Conservation (phyloP, 92 coral and sea anemone genomes). For the Isaurus tuberculatus region DNA sequence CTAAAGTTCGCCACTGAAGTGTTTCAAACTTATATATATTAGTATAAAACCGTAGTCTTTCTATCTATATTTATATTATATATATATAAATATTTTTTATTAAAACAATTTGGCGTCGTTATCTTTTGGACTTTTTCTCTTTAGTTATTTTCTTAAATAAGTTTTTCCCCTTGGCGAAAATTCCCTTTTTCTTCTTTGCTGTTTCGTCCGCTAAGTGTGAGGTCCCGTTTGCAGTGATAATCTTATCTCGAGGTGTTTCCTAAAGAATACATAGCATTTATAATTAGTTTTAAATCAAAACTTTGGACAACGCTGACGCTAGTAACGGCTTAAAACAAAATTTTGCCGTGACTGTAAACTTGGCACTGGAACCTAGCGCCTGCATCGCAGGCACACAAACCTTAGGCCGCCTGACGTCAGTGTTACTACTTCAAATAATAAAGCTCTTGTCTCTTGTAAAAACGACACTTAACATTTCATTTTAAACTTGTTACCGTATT, state of each 20-base stretch:
- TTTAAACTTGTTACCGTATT: too few relatives aligned
- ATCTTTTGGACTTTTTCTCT: constrained; percentile 72
- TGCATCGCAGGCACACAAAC: too few relatives aligned
- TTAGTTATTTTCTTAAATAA: constrained; percentile 94
- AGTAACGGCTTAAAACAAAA: background rate
- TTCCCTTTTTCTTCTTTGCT: constrained; percentile 84
- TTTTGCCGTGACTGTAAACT: too few relatives aligned
- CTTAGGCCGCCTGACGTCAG: too few relatives aligned
- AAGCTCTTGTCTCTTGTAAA: too few relatives aligned
- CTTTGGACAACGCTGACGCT: background rate
- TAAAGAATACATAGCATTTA: background rate
- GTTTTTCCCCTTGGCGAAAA: constrained; percentile 92
- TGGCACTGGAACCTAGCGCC: too few relatives aligned
- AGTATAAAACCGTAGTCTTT: background rate
- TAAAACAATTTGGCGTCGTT: background rate
- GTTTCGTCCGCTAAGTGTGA: constrained; percentile 62
- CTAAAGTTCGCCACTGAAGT: background rate
- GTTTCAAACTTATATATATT: background rate
- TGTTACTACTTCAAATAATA: too few relatives aligned
- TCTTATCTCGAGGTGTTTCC: constrained; percentile 74
- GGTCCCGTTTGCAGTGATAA: constrained; percentile 70
- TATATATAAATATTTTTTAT: background rate
- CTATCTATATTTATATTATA: background rate
- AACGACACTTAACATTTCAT: too few relatives aligned
- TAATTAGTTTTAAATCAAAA: background rate